Base-by-base conservation (phyloP, 2,888 invertebrate species). In the Euclidia mi region DNA sequence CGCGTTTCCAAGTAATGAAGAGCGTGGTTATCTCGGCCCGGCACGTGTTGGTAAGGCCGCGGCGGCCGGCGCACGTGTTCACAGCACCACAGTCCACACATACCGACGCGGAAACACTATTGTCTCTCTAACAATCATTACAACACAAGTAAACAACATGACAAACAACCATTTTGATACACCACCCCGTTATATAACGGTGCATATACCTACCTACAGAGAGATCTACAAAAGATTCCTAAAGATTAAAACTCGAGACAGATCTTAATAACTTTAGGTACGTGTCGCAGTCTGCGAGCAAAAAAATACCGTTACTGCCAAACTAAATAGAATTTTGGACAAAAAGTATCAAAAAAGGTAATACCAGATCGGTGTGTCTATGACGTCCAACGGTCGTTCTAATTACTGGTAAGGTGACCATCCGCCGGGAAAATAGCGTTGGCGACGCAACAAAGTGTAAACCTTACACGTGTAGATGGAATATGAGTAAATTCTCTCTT, bases 271-370 rank as follows among this genome's bases (percentile, higher is more conserved):
- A 88, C 83, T 80, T 38, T 56, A 56, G 32, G 44, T 83, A 85
- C 85, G 83, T 83, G 86, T 83, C 82, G 76, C 80, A 78, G 78
- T 77, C 78, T 72, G 76, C 79, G 78, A 79, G 65, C 71, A 86
- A 85, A 85, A 87, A 86, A 83, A 71, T 81, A 88, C 93, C 92
- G 94, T 92, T 94, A 92, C 56, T 73, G 79, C 12, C 85, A 88
- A 87, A 89, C 90, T 87, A 90, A 90, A 93, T 91, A 91, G 87
- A 85, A 85, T 91, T 90, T 90, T 87, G 78, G 88, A 82, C 85
- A 92, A 94, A 94, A 94, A 91, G 82, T 85, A 84, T 88, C 85
- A 89, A 91, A 93, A 72, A 93, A 90, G 88, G 88, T 84, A 88
- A 87, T 83, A 86, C 81, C 86, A 69, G 87, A 87, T 87, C 86